Evolutionary conservation across 2,888 invertebrate genomes (phyloP).

Genomic region (Stegana nigrithorax): DNA sequence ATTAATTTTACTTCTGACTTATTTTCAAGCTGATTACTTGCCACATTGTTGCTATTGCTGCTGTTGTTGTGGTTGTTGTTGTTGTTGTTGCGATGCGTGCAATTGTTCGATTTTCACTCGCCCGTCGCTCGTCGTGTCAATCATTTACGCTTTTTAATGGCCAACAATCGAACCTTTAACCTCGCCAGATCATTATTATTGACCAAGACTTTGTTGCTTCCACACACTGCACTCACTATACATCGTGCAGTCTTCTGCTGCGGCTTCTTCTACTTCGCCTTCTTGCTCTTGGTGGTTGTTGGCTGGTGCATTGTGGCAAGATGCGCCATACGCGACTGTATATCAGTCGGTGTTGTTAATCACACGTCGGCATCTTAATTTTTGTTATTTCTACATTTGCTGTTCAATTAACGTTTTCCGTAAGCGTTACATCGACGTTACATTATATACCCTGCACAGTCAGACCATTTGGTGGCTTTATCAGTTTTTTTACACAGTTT

Average conservation of each 20-base stretch:
- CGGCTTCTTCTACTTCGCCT: background rate
- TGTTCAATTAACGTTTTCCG: background rate
- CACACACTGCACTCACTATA: too few species aligned
- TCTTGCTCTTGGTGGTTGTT: background rate
- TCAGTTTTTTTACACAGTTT: too few species aligned
- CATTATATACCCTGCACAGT: too few species aligned
- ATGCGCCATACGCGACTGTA: constrained; percentile 8
- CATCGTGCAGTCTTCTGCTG: too few species aligned
- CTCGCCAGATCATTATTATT: background rate
- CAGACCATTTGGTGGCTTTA: too few species aligned
- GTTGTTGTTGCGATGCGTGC: background rate
- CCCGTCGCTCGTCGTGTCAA: background rate
- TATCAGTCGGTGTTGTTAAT: constrained; percentile 22
- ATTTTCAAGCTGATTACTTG: background rate
- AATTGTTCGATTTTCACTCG: background rate
- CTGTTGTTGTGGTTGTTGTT: background rate
- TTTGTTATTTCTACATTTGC: background rate
- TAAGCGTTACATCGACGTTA: too few species aligned
- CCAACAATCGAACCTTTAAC: constrained; percentile 6
- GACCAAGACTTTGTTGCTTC: too few species aligned
- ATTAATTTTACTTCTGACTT: too few species aligned
- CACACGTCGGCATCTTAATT: constrained; percentile 40
- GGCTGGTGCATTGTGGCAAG: background rate
- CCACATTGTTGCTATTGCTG: background rate
- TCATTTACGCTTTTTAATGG: constrained; percentile 6